Percentiles rank a stretch among this genome's conserved stretches.
These are phyloP conservation scores for Helarctos malayanus DNA, from an alignment of 2,797 vertebrate genomes.

Conservation along the genomic window DNA sequence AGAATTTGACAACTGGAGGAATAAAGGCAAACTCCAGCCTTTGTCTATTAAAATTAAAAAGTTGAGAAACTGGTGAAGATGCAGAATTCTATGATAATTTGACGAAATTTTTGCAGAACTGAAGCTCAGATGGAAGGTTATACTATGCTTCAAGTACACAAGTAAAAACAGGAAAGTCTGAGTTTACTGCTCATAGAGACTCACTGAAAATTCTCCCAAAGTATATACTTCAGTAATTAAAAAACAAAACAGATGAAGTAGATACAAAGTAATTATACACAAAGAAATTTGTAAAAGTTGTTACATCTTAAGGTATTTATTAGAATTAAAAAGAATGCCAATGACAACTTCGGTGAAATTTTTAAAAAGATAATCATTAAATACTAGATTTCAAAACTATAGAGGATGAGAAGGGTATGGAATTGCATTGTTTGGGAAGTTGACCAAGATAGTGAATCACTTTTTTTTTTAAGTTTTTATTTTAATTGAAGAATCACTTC, in stretches of 20 bases:
- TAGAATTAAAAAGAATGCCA: not conserved
- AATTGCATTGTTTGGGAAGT: not conserved
- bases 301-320: not conserved
- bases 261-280: not conserved
- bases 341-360: not conserved
- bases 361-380: not conserved
- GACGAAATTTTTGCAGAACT: not conserved
- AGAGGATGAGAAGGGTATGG: not conserved
- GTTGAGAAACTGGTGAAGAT: not conserved
- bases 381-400: not conserved
- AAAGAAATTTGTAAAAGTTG: not conserved
- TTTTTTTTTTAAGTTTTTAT: not conserved
- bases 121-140: not conserved
- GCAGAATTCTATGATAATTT: not conserved
- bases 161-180: not conserved
- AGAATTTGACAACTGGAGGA: not conserved
- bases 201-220: not conserved
- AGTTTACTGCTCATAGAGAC: not conserved
- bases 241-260: not conserved
- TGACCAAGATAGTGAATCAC: not conserved
- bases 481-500: not conserved
- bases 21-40: not conserved
- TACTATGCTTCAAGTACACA: not conserved
- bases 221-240: not conserved
- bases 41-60: not conserved